Evolutionary conservation across 2,888 invertebrate genomes (phyloP), one percentile per base, ranked within the genome.

Genomic region (Eucriotettix oculatus): DNA sequence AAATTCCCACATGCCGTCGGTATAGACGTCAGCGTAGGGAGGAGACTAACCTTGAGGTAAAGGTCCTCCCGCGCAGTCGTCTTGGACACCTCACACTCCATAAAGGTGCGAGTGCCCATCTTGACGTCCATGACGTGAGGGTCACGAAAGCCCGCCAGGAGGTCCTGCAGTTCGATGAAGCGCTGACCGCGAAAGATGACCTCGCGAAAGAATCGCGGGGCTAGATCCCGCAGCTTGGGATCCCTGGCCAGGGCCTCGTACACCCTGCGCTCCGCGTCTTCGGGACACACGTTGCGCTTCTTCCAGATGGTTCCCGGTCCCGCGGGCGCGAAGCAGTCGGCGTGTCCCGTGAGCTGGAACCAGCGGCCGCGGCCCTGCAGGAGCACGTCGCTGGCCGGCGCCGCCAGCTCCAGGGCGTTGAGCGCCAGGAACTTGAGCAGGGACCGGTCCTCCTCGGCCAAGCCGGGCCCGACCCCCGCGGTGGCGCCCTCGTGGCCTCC

Each of bases 51-150:
- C 69, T 98, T 98, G 67, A 91, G 85, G 73, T 95, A 98, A 44
- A 98, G 79, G 75, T 98, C 98, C 7, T 80, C 71, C 57, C 97
- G 81, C 16, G 90, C 85, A 54, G 83, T 83, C 40, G 84, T 85
- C 71, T 96, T 97, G 70, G 84, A 84, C 52, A 97, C 97, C 78
- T 98, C 98, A 2, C 87, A 86, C 74, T 98, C 97, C 52, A 96
- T 79, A 74, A 97, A 98, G 17, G 97, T 98, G 69, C 96, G 82
- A 2, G 89, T 90, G 54, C 98, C 98, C 83, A 98, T 90, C 78
- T 98, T 98, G 63, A 98, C 87, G 73, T 98, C 98, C 86, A 98
- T 96, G 1, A 98, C 93, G 70, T 88, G 87, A 0, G 95, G 95
- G 74, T 96, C 90, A 69, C 80, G 79, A 75, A 96, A 97, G 61